A percentile compares a stretch with the other conserved stretches of the same genome.
These are phyloP conservation scores for Heloderma charlesbogerti DNA, from an alignment of 2,113 vertebrate species.

Conservation along the genomic window DNA sequence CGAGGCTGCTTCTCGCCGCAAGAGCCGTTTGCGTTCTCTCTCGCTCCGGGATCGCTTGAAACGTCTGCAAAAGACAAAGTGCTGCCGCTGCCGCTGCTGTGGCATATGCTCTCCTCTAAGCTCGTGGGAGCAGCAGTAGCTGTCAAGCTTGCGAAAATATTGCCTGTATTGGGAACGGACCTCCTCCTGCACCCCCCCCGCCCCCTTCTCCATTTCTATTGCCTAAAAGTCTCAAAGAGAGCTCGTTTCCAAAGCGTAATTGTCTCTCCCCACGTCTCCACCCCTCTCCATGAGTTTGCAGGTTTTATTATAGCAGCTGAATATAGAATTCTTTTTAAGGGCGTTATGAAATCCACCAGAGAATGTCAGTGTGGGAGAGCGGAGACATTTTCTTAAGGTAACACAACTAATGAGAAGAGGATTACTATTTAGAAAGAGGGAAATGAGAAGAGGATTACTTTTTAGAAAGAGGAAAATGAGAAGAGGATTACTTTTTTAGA, in stretches of 20 bases:
- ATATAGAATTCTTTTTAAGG: background rate
- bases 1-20: background rate
- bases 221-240: background rate
- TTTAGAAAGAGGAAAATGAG: too few species aligned
- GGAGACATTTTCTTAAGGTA: background rate
- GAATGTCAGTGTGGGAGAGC: background rate
- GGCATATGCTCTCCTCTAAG: background rate
- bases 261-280: too few species aligned
- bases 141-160: background rate
- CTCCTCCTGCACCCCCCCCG: background rate
- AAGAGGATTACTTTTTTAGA: background rate
- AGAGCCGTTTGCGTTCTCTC: background rate
- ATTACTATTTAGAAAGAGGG: background rate
- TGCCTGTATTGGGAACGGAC: background rate
- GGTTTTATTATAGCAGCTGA: background rate
- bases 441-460: too few species aligned
- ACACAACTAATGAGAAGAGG: background rate
- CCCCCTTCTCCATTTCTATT: background rate
- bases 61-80: background rate
- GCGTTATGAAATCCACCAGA: too few species aligned
- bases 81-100: background rate
- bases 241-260: background rate
- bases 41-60: background rate
- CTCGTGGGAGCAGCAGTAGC: background rate
- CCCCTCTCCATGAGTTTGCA: accelerated